Base-by-base conservation (phyloP, 2,113 vertebrate genomes). In the Sterna hirundo region DNA sequence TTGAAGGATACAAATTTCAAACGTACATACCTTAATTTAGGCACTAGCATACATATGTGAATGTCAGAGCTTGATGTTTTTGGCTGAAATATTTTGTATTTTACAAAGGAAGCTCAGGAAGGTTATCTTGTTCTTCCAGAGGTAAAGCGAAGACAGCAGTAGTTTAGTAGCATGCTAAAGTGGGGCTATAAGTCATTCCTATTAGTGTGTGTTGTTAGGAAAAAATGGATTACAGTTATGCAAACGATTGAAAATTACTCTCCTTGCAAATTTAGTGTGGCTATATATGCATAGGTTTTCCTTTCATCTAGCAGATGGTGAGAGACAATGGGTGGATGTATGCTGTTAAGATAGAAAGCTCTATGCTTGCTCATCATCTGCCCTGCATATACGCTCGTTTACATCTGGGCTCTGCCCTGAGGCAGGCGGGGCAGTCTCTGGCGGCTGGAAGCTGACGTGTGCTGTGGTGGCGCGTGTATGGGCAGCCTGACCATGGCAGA, bases 41-140 rank as follows among this genome's bases (percentile, higher is more conserved):
- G 54, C 46, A 83, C 40, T 68, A 25, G 62, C 32, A 38, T 85
- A 76, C 51, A 8, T 70, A 40, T n/a, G 76, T 77, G 82, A 76
- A 75, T 88, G 78, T 89, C 84, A 93, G 80, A 93, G 70, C 71
- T 69, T 77, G 75, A 80, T 80, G 68, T 19, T 95, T 95, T 93
- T 74, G 78, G 51, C n/a, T 93, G 95, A 83, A 95, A 90, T 78
- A 75, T 52, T 96, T 90, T 52, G 58, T 19, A 22, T 93, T 93
- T 94, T 66, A 83, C 68, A 77, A 77, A 83, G 85, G 82, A 74
- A 88, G 68, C 85, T 80, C 60, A 13, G 44, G 87, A 96, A 86
- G 91, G 86, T 93, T 96, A 95, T 95, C 84, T 92, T 89, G 36
- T 77, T 95, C 91, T 95, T 96, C 91, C 84, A 95, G 96, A 81